These are phyloP conservation scores for Eupsittula cactorum DNA, from an alignment of 2,113 vertebrate species.

Conservation along the genomic window DNA sequence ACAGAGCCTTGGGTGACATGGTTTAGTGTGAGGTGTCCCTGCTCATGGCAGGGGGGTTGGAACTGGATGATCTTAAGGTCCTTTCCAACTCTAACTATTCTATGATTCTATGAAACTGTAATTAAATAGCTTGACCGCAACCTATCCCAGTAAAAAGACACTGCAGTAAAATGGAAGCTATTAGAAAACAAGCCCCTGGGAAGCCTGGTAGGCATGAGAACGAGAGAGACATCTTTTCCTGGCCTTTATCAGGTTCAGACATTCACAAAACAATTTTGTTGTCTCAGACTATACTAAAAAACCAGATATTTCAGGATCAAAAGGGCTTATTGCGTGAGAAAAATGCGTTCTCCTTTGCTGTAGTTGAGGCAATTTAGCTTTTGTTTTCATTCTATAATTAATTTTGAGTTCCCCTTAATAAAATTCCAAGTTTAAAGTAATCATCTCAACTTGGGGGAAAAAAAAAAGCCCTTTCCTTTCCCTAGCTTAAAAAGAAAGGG, in stretches of 20 bases:
- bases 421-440: neutral
- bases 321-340: neutral
- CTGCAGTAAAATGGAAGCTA: neutral
- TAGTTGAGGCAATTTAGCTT: neutral
- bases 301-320: neutral
- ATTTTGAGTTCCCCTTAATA: neutral
- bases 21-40: too few species aligned
- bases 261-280: neutral
- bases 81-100: neutral
- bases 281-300: neutral
- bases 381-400: neutral
- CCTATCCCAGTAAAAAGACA: neutral
- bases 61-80: neutral
- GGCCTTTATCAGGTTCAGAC: neutral
- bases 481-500: neutral
- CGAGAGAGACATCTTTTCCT: neutral
- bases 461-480: neutral
- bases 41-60: neutral
- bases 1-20: too few species aligned
- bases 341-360: neutral
- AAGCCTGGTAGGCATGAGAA: neutral
- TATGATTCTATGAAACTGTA: neutral
- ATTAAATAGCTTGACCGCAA: neutral
- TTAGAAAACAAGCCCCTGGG: neutral
- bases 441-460: neutral